A percentile compares a stretch with the other conserved stretches of the same genome.
Evolutionary conservation across 2,888 invertebrate genomes (phyloP).

Genomic region (Heliconius charithonia): DNA sequence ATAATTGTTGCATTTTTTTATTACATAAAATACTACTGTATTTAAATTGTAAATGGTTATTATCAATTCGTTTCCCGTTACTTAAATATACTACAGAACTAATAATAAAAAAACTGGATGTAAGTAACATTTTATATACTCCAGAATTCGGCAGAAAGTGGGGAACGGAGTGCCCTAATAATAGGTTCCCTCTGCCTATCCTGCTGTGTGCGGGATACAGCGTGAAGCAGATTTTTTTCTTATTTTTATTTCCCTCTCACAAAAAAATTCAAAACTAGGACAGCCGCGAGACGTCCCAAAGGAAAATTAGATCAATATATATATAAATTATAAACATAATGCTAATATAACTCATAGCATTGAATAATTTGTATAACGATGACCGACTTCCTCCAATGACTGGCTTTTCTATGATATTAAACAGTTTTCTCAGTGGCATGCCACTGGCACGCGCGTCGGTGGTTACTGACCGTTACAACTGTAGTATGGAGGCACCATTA

Average conservation of each 20-base stretch:
- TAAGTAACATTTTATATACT: no score
- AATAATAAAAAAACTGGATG: no score
- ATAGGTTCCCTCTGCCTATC: no score
- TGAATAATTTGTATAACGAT: conserved; percentile 23
- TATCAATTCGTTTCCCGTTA: background rate
- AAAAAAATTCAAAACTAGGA: background rate
- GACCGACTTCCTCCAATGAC: conserved; percentile 31
- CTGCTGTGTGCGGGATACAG: no score
- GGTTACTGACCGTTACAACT: conserved; percentile 44
- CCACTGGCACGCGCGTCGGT: conserved; percentile 36
- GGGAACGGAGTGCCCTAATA: no score
- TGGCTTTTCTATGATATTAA: conserved; percentile 37
- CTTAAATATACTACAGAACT: background rate
- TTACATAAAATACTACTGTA: background rate
- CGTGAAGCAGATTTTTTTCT: no score
- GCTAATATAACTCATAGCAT: background rate
- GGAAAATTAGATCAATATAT: background rate
- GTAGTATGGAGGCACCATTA: conserved; percentile 35
- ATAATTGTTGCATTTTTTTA: no score
- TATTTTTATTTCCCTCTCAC: background rate
- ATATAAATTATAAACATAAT: background rate
- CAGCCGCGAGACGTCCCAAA: background rate
- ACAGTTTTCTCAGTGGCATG: conserved; percentile 30
- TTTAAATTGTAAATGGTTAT: background rate
- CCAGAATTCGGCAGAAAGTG: no score